Percentiles rank a stretch among this genome's conserved stretches.
phyloP scores from a whole-genome alignment of 2,888 invertebrate species.

The Caenorhabditis doughertyi region DNA sequence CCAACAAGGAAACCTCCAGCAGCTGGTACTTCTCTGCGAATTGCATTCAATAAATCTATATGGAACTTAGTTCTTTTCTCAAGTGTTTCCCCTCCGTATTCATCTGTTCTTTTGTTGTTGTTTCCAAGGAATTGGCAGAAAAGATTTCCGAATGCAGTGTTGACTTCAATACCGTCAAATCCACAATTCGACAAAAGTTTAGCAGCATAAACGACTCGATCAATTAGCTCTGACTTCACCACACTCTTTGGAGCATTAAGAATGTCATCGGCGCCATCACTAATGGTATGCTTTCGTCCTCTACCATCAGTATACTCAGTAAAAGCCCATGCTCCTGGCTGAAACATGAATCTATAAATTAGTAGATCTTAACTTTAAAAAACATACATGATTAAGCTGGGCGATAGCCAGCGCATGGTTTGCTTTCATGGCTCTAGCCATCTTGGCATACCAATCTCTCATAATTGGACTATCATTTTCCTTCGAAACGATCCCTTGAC shows the following conservation, averaged over 20 bases:
- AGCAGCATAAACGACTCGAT: conserved; percentile 69
- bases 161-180: conserved; percentile 62
- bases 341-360: too few relatives aligned
- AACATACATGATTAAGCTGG: conserved; percentile 66
- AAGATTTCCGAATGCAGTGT: conserved; percentile 60
- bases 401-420: conserved; percentile 68
- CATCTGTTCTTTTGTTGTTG: conserved; percentile 61
- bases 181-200: conserved; percentile 54
- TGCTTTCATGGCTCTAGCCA: conserved; percentile 61
- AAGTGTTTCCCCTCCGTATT: conserved; percentile 48
- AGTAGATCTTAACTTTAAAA: too few relatives aligned
- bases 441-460: conserved; percentile 61
- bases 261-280: conserved; percentile 67
- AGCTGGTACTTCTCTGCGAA: conserved; percentile 59
- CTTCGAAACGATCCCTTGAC: conserved; percentile 61
- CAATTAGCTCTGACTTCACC: conserved; percentile 68
- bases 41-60: conserved; percentile 45
- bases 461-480: conserved; percentile 61
- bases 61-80: conserved; percentile 56
- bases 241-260: conserved; percentile 64
- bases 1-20: conserved; percentile 57
- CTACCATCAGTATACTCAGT: conserved; percentile 52
- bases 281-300: conserved; percentile 47
- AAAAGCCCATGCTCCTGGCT: conserved; percentile 61
- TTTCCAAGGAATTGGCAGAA: conserved; percentile 54